phyloP scores from a whole-genome alignment of 2,113 vertebrate species.

The Naja naja region DNA sequence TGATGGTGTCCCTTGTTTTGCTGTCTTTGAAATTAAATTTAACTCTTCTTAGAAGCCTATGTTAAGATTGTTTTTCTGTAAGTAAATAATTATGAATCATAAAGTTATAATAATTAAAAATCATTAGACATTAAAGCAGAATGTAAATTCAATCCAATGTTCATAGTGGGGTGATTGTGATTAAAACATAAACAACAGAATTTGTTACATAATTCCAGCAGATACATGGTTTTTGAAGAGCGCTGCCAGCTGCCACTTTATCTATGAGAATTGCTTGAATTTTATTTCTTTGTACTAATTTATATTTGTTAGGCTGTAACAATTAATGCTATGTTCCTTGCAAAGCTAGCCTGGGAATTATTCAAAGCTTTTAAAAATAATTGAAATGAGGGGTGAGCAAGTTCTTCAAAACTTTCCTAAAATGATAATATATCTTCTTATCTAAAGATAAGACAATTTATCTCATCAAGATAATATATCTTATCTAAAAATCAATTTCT shows the following conservation, averaged over 20 bases:
- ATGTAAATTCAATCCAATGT: slow-evolving; percentile 30
- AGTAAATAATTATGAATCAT: slow-evolving; percentile 35
- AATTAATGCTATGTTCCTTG: slow-evolving; percentile 46
- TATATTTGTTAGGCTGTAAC: slow-evolving; percentile 46
- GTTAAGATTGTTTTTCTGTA: slow-evolving; percentile 9
- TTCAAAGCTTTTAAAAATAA: not conserved
- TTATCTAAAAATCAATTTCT: not conserved
- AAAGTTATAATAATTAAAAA: slow-evolving; percentile 22
- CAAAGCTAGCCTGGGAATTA: slow-evolving; percentile 38
- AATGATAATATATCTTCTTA: not conserved
- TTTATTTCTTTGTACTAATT: slow-evolving; percentile 57
- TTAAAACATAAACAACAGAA: slow-evolving; percentile 24
- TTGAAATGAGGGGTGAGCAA: not conserved
- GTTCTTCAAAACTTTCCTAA: not conserved
- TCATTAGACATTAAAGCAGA: slow-evolving; percentile 6
- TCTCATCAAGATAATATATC: too few relatives aligned
- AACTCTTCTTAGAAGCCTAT: slow-evolving; percentile 17
- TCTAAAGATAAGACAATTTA: not conserved
- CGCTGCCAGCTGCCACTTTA: slow-evolving; percentile 58
- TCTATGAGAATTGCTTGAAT: slow-evolving; percentile 46
- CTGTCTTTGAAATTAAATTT: slow-evolving; percentile 35
- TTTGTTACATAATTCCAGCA: slow-evolving; percentile 25
- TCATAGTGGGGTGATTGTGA: slow-evolving; percentile 25
- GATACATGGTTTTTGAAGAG: slow-evolving; percentile 26
- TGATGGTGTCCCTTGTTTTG: not conserved